Evolutionary conservation across 2,113 vertebrate genomes (phyloP).

Genomic region (Perccottus glenii): DNA sequence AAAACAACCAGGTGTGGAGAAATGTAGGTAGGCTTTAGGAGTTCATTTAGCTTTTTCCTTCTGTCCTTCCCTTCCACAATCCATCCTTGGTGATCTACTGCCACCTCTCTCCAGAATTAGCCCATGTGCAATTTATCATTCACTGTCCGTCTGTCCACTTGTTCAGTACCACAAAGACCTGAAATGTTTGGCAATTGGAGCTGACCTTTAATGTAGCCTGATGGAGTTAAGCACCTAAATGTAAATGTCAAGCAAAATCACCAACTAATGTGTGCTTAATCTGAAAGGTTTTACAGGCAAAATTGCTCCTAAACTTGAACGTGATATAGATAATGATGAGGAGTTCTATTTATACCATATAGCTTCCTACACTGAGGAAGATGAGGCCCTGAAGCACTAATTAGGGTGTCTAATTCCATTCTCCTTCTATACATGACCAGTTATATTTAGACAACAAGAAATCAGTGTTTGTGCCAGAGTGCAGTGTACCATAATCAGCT

Average conservation of each 20-base stretch:
- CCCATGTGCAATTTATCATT: not conserved
- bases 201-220: not conserved
- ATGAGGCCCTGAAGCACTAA: conserved; percentile 51
- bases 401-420: conserved; percentile 46
- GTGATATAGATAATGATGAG: not conserved
- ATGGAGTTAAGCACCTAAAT: not conserved
- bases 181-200: conserved; percentile 5
- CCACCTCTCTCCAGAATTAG: conserved; percentile 29
- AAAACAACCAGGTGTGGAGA: not conserved
- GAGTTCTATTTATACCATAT: conserved; percentile 26
- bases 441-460: conserved; percentile 45
- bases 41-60: not conserved
- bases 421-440: conserved; percentile 22
- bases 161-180: conserved; percentile 9
- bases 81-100: conserved; percentile 3
- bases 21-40: too few species aligned
- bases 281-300: too few species aligned
- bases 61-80: conserved; percentile 5
- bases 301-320: not conserved
- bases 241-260: conserved; percentile 25
- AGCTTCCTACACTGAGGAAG: conserved; percentile 28
- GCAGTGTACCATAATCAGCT: conserved; percentile 19
- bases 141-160: not conserved
- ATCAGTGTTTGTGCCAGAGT: conserved; percentile 32
- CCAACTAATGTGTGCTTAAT: not conserved